phyloP scores from a whole-genome alignment of 2,113 vertebrate species.

The Corydoras sp. region DNA sequence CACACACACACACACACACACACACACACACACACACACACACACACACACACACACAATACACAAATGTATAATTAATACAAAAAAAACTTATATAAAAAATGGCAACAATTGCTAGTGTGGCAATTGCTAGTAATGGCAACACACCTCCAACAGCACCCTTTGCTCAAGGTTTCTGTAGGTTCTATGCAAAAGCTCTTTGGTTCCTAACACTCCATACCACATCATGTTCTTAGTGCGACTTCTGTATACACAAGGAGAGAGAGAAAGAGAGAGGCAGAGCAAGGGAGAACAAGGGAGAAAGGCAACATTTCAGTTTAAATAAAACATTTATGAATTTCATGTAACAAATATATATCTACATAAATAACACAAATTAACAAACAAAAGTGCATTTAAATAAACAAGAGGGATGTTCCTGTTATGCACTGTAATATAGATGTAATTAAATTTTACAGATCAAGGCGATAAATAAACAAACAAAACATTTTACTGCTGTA shows the following conservation, averaged over 20 bases:
- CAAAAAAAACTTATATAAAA: no score
- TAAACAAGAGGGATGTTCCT: no score
- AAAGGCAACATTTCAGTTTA: not conserved
- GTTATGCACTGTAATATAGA: no score
- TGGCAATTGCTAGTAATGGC: no score
- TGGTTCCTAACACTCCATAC: constrained; percentile 95
- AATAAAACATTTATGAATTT: no score
- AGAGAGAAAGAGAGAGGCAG: not conserved
- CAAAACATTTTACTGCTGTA: no score
- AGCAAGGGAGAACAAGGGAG: not conserved
- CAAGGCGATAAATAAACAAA: no score
- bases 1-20: constrained; percentile 19
- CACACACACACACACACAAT: not conserved
- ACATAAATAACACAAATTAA: no score
- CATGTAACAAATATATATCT: no score
- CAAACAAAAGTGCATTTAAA: no score
- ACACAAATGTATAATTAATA: no score
- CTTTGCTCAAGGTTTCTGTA: constrained; percentile 98
- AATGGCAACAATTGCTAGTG: not conserved
- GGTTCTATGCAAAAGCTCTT: constrained; percentile 90
- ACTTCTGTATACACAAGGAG: constrained; percentile 67
- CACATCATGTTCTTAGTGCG: constrained; percentile 99
- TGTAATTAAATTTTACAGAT: no score
- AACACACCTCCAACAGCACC: constrained; percentile 87
- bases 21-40: constrained; percentile 16